Base-by-base conservation (phyloP, 2,888 invertebrate genomes). In the Macroteleia sp. region DNA sequence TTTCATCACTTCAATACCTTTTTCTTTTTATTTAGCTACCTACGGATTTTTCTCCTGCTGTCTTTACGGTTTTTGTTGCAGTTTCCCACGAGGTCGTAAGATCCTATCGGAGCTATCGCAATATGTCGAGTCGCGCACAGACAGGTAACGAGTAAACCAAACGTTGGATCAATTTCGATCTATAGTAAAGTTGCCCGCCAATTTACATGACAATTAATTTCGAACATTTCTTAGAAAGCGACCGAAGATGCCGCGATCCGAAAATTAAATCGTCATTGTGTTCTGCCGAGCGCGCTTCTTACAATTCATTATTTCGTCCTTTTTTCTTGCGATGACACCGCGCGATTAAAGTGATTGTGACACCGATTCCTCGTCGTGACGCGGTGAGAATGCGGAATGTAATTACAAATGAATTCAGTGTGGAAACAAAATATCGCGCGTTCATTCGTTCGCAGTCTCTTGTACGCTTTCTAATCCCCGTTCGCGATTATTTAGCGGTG, bases 81-180 rank as follows among this genome's bases (percentile, higher is more conserved):
- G 83, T 86, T 89, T 89, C 88, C 86, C 89, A 88, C 88, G 89
- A 84, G 64, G 84, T 84, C 69, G 46, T 42, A 56, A 64, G 70
- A 81, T 80, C 77, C 75, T 66, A 69, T 73, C 78, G 32, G 22
- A 34, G 44, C 57, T 56, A 62, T 77, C 67, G 61, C 71, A 28
- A 77, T 71, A 62, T 42, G 20, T 41, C 48, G 61, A 64, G 0
- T 19, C 56, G 50, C 52, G n/a, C n/a, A n/a, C n/a, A n/a, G n/a
- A n/a, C n/a, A n/a, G 25, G 46, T 70, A 69, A 76, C 30, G 69
- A 69, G 62, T 76, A 17, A 22, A 28, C 42, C 44, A 14, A 54
- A 52, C 39, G 46, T 30, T 39, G 14, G 20, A 54, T 71, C 71
- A 59, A 17, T 42, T 73, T 77, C 77, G 77, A 77, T 77, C 57